A percentile compares a stretch with the other conserved stretches of the same genome.
Evolutionary conservation across 2,797 vertebrate genomes (phyloP).

Genomic region (Neosalanx taihuensis): DNA sequence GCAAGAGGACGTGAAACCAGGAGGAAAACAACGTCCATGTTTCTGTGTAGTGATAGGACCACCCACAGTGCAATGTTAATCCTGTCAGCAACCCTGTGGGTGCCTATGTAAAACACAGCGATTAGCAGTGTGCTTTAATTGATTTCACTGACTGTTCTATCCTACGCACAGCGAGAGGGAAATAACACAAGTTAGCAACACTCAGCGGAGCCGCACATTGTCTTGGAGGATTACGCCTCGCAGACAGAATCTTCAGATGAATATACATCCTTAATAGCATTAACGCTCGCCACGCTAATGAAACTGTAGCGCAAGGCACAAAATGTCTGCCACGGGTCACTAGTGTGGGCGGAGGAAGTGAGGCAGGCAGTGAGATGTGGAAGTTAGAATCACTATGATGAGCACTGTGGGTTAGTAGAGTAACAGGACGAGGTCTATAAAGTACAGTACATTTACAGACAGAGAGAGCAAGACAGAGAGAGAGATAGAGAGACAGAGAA

Average conservation of each 20-base stretch:
- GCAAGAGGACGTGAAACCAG: too few species aligned
- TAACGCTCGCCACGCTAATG: neutral
- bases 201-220: slow-evolving; percentile 8
- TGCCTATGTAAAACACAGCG: slow-evolving; percentile 33
- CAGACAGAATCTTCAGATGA: too few species aligned
- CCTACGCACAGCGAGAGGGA: slow-evolving; percentile 13
- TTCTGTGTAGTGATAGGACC: neutral
- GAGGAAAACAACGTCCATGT: too few species aligned
- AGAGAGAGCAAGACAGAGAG: neutral
- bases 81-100: slow-evolving; percentile 23
- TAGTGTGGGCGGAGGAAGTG: neutral
- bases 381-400: too few species aligned
- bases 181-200: slow-evolving; percentile 26
- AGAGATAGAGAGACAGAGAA: slow-evolving; percentile 13
- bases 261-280: too few species aligned
- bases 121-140: slow-evolving; percentile 39
- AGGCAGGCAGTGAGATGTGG: neutral
- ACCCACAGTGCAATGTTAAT: slow-evolving; percentile 24
- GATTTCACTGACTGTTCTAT: slow-evolving; percentile 33
- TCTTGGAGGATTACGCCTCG: too few species aligned
- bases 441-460: too few species aligned
- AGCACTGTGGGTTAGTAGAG: too few species aligned
- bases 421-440: too few species aligned
- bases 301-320: neutral
- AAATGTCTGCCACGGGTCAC: slow-evolving; percentile 3